Evolutionary conservation across 2,797 vertebrate genomes (phyloP).

Genomic region (Hydrophis major): DNA sequence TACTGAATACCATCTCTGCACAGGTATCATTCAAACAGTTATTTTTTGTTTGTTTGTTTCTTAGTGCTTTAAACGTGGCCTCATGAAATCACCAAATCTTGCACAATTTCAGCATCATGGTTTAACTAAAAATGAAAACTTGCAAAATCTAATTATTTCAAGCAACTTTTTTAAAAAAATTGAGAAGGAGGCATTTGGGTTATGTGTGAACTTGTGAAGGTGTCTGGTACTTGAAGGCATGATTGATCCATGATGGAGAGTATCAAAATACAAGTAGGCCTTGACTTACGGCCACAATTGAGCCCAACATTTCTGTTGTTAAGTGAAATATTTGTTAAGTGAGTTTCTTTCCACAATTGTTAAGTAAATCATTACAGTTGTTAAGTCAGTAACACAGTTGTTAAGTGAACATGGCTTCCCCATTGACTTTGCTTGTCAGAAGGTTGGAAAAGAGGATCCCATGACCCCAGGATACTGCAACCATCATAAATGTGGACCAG

Average conservation of each 20-base stretch:
- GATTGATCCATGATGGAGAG: neutral
- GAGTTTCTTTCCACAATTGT: neutral
- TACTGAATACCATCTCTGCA: too few species aligned
- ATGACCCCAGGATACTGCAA: neutral
- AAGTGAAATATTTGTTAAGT: neutral
- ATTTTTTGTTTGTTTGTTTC: neutral
- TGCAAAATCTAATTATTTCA: neutral
- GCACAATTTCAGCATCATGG: neutral
- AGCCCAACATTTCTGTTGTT: neutral
- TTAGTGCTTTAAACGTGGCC: neutral
- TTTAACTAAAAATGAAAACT: neutral
- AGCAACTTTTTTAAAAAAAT: neutral
- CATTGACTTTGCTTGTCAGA: neutral
- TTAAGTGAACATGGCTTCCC: neutral
- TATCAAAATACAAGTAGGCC: neutral
- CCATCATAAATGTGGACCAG: neutral
- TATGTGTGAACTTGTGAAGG: neutral
- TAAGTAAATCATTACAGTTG: neutral
- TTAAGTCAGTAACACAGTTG: neutral
- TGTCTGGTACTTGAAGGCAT: neutral
- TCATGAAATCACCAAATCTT: neutral
- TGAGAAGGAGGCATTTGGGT: neutral
- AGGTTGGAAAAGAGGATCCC: neutral
- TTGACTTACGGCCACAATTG: neutral
- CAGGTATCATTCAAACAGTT: neutral